Conservation (phyloP, 2,113 vertebrate species). For the Pangasianodon gigas region DNA sequence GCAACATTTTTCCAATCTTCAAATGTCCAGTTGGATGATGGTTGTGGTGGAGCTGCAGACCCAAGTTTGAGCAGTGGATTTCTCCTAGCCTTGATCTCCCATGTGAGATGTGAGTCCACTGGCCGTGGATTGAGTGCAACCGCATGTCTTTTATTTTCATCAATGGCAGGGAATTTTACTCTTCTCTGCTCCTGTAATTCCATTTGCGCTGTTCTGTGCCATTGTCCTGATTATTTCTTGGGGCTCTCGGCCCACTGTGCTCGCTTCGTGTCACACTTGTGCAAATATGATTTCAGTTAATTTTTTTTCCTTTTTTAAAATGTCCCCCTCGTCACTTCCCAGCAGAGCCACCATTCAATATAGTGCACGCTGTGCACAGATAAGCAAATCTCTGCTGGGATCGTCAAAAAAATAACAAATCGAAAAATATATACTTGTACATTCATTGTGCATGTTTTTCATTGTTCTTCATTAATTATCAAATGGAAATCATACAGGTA, state of each 20-base stretch:
- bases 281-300: too few species aligned
- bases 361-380: too few species aligned
- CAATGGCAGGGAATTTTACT: not conserved
- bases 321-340: not conserved
- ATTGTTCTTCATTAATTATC: too few species aligned
- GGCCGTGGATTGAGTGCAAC: not conserved
- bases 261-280: too few species aligned
- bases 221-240: not conserved
- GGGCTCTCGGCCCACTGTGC: too few species aligned
- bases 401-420: too few species aligned
- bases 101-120: not conserved
- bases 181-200: too few species aligned
- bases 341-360: not conserved
- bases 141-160: not conserved
- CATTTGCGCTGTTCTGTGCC: not conserved
- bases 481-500: not conserved
- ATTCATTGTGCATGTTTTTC: too few species aligned
- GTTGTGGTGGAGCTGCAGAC: not conserved
- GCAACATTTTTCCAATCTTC: not conserved
- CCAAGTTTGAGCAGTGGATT: not conserved
- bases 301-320: not conserved
- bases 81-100: not conserved
- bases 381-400: not conserved
- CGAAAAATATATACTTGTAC: not conserved
- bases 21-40: not conserved